Base-by-base conservation (phyloP, 2,797 vertebrate species). In the Sebastes trivittatus region DNA sequence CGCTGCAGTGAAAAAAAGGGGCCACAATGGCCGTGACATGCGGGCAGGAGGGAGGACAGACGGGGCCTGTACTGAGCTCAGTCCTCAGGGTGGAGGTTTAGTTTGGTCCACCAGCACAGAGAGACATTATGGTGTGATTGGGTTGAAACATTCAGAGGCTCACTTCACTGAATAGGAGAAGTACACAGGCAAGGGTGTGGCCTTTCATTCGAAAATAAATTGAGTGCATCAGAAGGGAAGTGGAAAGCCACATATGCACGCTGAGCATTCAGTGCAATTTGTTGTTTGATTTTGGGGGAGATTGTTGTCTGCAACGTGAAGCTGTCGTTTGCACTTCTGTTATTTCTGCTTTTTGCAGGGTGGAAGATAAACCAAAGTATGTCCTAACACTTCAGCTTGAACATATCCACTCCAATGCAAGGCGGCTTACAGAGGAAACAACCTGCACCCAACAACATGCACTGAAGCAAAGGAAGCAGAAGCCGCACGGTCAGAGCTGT, bases 131-230 rank as follows among this genome's bases (percentile, higher is more conserved):
- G 60, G 49, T 71, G 62, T 80, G 88, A 81, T 49, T 36, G 29
- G 58, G 77, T 61, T 6, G 60, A 79, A 71, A 71, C 29, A 6
- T 38, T 84, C 22, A 78, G 23, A 42, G 67, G 56, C 34, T 75
- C 56, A 38, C 7, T 72, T 72, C 23, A 64, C 22, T 75, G 65
- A 90, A 87, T 89, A 87, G 32, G 73, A 94, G 87, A 93, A 92
- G 88, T 86, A 11, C 23, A 65, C 59, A 23, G 18, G 20, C 79
- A 92, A 88, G 94, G 94, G 94, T 93, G 94, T 91, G 94, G 94
- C 91, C 87, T 94, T 80, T 84, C 72, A 81, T 90, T 91, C 65
- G 78, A 87, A 81, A 82, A 88, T 80, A 82, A 72, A 88, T 56
- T 68, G 60, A 84, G 73, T 63, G 55, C 85, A 85, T 78, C 60